phyloP scores from a whole-genome alignment of 2,888 invertebrate species.

The Dascillus cervinus region DNA sequence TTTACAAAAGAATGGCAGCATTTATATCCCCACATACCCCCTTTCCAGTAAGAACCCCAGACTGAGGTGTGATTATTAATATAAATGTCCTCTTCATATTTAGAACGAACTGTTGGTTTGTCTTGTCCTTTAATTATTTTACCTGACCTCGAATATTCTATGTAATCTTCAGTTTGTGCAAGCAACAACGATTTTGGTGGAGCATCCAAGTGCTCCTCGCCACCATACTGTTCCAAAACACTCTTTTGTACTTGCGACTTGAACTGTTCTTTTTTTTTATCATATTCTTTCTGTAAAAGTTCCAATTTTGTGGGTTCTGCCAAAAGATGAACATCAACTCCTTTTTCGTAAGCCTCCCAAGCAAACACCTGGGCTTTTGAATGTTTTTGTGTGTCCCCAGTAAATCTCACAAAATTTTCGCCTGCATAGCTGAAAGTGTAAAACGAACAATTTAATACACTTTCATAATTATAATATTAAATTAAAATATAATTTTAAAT shows the following conservation, averaged over 20 bases:
- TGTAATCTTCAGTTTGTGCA: slow-evolving; percentile 93
- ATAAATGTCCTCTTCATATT: slow-evolving; percentile 90
- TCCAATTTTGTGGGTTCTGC: slow-evolving; percentile 98
- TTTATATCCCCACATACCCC: slow-evolving; percentile 91
- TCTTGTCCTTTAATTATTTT: slow-evolving; percentile 82
- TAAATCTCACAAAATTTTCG: slow-evolving; percentile 92
- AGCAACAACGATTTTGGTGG: slow-evolving; percentile 83
- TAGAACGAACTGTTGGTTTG: slow-evolving; percentile 73
- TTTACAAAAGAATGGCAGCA: slow-evolving; percentile 91
- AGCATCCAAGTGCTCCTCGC: slow-evolving; percentile 81
- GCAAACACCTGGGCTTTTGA: slow-evolving; percentile 91
- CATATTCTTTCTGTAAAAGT: slow-evolving; percentile 81
- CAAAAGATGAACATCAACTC: slow-evolving; percentile 89
- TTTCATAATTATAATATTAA: too few species aligned
- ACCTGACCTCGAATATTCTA: slow-evolving; percentile 91
- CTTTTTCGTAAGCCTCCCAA: slow-evolving; percentile 92
- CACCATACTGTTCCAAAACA: slow-evolving; percentile 90
- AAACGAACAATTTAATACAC: background rate
- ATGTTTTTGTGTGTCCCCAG: slow-evolving; percentile 89
- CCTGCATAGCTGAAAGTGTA: slow-evolving; percentile 63
- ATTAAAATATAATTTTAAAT: background rate
- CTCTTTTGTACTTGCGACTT: slow-evolving; percentile 79
- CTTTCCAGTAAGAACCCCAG: slow-evolving; percentile 94
- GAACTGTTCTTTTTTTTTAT: slow-evolving; percentile 80
- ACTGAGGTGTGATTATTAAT: slow-evolving; percentile 90